Percentiles rank a stretch among this genome's conserved stretches.
These are phyloP conservation scores for Rutpela maculata DNA, from an alignment of 2,888 invertebrate genomes.

Conservation along the genomic window DNA sequence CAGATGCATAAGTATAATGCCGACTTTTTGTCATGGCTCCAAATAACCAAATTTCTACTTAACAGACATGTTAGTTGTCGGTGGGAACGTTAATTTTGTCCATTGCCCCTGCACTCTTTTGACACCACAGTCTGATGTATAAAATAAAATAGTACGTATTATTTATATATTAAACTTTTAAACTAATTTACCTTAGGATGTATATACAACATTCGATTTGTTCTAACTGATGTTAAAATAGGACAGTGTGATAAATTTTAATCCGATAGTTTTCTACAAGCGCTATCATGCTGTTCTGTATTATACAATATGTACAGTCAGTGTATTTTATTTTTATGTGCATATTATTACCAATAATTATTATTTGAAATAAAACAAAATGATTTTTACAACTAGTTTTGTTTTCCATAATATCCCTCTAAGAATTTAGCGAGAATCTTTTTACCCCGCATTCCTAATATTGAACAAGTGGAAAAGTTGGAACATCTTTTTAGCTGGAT, in stretches of 20 bases:
- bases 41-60: conserved; percentile 34
- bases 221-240: conserved; percentile 34
- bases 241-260: conserved; percentile 60
- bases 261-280: conserved; percentile 57
- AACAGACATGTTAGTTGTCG: conserved; percentile 18
- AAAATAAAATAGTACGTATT: conserved; percentile 55
- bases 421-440: too few relatives aligned
- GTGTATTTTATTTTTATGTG: conserved; percentile 66
- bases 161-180: conserved; percentile 57
- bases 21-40: conserved; percentile 19
- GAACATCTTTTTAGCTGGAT: too few relatives aligned
- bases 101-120: conserved; percentile 36
- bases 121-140: conserved; percentile 60
- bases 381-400: conserved; percentile 38
- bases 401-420: neutral
- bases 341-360: conserved; percentile 62
- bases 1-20: conserved; percentile 41
- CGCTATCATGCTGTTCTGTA: conserved; percentile 62
- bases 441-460: too few relatives aligned
- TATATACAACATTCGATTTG: conserved; percentile 55
- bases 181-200: conserved; percentile 52
- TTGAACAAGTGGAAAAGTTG: too few relatives aligned
- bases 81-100: conserved; percentile 17
- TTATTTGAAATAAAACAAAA: conserved; percentile 57
- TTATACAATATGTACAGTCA: conserved; percentile 65